A percentile compares a stretch with the other conserved stretches of the same genome.
These are phyloP conservation scores for Malurus leucopterus DNA, from an alignment of 2,797 vertebrate species.

Conservation along the genomic window DNA sequence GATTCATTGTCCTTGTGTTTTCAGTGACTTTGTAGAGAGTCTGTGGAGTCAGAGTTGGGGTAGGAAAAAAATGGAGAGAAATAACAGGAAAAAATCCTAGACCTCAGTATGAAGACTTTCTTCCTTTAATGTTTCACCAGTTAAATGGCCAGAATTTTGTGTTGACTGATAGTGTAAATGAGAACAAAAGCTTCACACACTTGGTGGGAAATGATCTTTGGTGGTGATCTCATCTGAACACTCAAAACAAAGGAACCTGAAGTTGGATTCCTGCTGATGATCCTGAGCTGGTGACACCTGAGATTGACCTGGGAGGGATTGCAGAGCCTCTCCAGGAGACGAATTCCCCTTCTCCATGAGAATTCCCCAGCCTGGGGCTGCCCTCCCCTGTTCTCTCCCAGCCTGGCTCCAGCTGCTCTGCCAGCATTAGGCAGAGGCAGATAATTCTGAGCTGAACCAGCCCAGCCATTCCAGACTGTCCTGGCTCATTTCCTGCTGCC, in stretches of 20 bases:
- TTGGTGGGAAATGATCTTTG: neutral
- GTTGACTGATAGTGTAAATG: neutral
- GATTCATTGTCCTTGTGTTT: neutral
- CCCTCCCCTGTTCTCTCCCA: neutral
- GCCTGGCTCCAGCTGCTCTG: neutral
- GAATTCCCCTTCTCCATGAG: neutral
- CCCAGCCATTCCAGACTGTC: neutral
- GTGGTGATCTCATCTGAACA: neutral
- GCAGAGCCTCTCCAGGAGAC: neutral
- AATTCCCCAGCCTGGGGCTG: neutral
- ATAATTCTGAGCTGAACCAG: neutral
- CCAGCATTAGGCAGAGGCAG: neutral
- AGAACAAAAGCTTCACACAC: neutral
- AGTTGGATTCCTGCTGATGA: neutral
- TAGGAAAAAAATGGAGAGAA: neutral
- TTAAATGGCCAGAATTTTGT: neutral
- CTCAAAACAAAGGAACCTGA: neutral
- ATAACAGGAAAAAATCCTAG: neutral
- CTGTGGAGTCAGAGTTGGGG: accelerated
- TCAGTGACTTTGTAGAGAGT: neutral
- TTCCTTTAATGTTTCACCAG: neutral
- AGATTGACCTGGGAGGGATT: neutral
- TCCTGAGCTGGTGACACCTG: too few relatives aligned
- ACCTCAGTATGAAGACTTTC: neutral
- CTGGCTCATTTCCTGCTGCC: neutral